Evolutionary conservation across 2,888 invertebrate genomes (phyloP).

Genomic region (Tridacna crocea): DNA sequence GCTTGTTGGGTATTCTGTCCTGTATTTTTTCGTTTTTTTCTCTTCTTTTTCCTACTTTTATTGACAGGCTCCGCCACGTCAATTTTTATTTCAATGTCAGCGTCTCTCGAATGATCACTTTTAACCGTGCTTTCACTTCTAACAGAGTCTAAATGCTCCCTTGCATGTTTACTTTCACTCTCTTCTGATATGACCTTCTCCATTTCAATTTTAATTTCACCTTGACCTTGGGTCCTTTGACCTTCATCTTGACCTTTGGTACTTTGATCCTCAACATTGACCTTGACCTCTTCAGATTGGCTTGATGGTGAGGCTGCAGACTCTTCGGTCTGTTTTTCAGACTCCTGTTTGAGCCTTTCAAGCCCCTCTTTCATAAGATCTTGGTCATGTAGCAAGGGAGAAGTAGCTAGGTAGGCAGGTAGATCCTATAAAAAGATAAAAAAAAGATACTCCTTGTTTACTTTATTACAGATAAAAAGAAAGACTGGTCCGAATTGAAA

Average conservation of each 20-base stretch:
- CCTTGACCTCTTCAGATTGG: conserved; percentile 23
- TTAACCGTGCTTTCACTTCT: conserved; percentile 54
- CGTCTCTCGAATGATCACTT: conserved; percentile 59
- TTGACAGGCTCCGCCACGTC: conserved; percentile 26
- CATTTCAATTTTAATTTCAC: conserved; percentile 11
- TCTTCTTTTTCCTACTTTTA: conserved; percentile 42
- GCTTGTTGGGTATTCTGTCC: conserved; percentile 11
- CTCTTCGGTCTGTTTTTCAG: neutral
- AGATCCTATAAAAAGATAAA: conserved; percentile 71
- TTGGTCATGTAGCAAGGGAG: conserved; percentile 90
- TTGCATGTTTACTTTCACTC: neutral
- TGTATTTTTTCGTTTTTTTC: conserved; percentile 46
- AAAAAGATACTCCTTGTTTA: neutral
- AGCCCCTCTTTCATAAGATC: conserved; percentile 78
- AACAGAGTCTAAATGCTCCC: conserved; percentile 47
- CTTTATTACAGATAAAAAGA: too few relatives aligned
- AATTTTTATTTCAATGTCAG: conserved; percentile 41
- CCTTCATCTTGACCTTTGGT: conserved; percentile 2
- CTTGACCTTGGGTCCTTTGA: neutral
- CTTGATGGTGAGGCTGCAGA: neutral
- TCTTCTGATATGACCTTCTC: neutral
- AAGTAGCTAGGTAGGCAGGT: conserved; percentile 96
- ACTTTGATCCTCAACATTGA: conserved; percentile 26
- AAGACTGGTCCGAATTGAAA: too few relatives aligned
- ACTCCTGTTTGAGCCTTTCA: conserved; percentile 67